These are phyloP conservation scores for Cossypha niveicapilla DNA, from an alignment of 2,797 vertebrate genomes.

Conservation along the genomic window DNA sequence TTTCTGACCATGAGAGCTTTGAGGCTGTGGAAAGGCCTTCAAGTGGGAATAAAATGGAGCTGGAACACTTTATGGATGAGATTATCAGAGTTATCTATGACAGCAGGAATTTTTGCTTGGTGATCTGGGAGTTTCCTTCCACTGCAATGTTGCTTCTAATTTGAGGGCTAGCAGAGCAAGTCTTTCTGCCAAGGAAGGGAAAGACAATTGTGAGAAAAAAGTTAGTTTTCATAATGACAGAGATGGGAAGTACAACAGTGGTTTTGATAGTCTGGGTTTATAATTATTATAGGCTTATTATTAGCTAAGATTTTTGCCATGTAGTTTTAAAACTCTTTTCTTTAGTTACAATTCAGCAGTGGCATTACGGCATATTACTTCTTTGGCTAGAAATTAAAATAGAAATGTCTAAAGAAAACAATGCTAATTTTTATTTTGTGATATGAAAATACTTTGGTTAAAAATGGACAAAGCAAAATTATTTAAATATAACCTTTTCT, in stretches of 20 bases:
- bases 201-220: background rate
- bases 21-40: background rate
- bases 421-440: background rate
- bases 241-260: background rate
- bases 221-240: background rate
- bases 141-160: background rate
- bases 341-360: background rate
- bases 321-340: background rate
- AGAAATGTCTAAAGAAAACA: slow-evolving; percentile 7
- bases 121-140: background rate
- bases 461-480: background rate
- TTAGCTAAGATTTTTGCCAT: background rate
- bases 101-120: background rate
- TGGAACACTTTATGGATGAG: background rate
- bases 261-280: background rate
- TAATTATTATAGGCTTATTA: background rate
- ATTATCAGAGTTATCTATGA: background rate
- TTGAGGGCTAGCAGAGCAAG: background rate
- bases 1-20: background rate
- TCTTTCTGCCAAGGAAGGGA: background rate
- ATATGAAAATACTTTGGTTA: background rate
- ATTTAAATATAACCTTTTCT: background rate
- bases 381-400: background rate
- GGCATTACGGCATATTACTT: background rate
- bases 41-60: background rate